A percentile compares a stretch with the other conserved stretches of the same genome.
Conservation (phyloP, 2,797 vertebrate species). For the Telmatherina bonti region DNA sequence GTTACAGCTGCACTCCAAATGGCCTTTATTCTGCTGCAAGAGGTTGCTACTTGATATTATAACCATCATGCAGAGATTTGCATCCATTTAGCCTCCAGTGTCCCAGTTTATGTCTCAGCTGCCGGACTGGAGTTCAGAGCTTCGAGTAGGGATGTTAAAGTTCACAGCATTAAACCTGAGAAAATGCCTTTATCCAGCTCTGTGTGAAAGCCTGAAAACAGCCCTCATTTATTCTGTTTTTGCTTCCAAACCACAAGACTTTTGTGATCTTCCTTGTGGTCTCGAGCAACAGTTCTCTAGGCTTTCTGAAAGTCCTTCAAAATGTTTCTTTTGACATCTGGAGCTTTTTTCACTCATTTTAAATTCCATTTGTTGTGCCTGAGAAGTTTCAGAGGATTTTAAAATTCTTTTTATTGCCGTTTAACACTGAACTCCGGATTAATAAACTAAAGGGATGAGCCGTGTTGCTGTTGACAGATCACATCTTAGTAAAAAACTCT, state of each 20-base stretch:
- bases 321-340: not conserved
- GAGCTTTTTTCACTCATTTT: not conserved
- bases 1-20: not conserved
- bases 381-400: not conserved
- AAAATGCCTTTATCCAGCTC: not conserved
- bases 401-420: too few species aligned
- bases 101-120: not conserved
- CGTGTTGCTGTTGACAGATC: not conserved
- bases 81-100: not conserved
- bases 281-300: too few species aligned
- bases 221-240: not conserved
- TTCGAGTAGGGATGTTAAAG: not conserved
- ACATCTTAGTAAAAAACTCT: not conserved
- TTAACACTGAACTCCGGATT: not conserved
- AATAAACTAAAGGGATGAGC: not conserved
- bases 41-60: not conserved
- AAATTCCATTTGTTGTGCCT: not conserved
- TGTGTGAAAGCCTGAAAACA: not conserved
- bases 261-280: not conserved
- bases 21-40: not conserved
- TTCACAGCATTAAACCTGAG: not conserved
- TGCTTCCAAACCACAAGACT: not conserved
- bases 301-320: too few species aligned
- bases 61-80: conserved; percentile 1
- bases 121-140: not conserved